These are phyloP conservation scores for Hyaena hyaena DNA, from an alignment of 2,113 vertebrate species.

Conservation along the genomic window DNA sequence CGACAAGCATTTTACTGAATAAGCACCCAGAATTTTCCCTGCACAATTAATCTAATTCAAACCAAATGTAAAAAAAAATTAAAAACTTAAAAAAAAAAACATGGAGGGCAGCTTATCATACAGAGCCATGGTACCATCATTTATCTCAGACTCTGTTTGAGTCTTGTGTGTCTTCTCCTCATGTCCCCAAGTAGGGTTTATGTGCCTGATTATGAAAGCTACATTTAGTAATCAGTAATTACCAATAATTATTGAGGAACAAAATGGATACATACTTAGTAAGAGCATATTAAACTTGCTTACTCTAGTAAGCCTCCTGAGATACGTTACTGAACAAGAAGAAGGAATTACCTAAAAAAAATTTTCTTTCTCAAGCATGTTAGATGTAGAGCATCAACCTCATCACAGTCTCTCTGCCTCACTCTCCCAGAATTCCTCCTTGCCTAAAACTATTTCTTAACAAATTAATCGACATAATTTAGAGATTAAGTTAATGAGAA, in stretches of 20 bases:
- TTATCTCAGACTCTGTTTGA: neutral
- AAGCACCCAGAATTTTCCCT: neutral
- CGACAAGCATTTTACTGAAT: neutral
- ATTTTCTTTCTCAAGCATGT: neutral
- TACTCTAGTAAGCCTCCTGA: neutral
- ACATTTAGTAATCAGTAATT: neutral
- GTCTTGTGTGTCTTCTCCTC: neutral
- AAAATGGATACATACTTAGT: neutral
- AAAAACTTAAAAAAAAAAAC: neutral
- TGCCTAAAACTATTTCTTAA: neutral
- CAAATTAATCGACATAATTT: neutral
- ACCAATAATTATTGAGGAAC: neutral
- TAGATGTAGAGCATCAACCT: neutral
- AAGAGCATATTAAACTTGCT: neutral
- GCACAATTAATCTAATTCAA: neutral
- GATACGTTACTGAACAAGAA: neutral
- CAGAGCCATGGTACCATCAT: neutral
- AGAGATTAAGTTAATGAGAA: neutral
- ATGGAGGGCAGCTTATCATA: neutral
- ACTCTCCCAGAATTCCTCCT: neutral
- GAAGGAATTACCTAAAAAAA: neutral
- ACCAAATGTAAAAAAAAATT: neutral
- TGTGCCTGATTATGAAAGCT: neutral
- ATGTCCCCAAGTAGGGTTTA: neutral
- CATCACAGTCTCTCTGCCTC: neutral